phyloP scores from a whole-genome alignment of 2,113 vertebrate genomes.

The Tenrec ecaudatus region DNA sequence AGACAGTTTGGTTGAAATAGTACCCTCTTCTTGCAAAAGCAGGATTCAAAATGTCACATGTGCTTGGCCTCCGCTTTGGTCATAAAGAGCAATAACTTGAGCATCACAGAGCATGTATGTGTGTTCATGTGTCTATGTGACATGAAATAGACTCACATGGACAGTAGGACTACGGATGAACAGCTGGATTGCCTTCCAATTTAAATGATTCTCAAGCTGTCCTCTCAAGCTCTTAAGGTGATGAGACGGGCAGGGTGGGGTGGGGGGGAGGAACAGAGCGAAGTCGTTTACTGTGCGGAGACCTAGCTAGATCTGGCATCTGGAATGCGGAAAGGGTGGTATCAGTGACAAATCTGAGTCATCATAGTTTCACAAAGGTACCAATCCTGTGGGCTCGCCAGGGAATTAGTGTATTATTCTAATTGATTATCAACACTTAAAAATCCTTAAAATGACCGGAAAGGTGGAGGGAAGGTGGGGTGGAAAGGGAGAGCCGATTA shows the following conservation, averaged over 20 bases:
- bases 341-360: background rate
- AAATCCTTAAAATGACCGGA: background rate
- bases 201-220: slow-evolving; percentile 13
- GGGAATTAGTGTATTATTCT: slow-evolving; percentile 16
- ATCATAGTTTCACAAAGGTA: slow-evolving; percentile 13
- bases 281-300: background rate
- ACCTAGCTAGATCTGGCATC: background rate
- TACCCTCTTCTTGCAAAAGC: background rate
- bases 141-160: background rate
- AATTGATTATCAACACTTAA: slow-evolving; percentile 33
- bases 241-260: too few relatives aligned
- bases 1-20: background rate
- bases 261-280: background rate
- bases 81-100: background rate
- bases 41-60: background rate
- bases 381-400: background rate
- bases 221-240: background rate
- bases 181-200: background rate
- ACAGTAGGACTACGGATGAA: background rate
- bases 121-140: background rate
- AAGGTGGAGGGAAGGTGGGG: too few relatives aligned
- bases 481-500: too few relatives aligned
- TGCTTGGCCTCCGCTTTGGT: background rate
- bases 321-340: background rate
- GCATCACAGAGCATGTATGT: background rate